Percentiles rank a stretch among this genome's conserved stretches.
These are phyloP conservation scores for Thumatha senex DNA, from an alignment of 2,888 invertebrate species.

Conservation along the genomic window DNA sequence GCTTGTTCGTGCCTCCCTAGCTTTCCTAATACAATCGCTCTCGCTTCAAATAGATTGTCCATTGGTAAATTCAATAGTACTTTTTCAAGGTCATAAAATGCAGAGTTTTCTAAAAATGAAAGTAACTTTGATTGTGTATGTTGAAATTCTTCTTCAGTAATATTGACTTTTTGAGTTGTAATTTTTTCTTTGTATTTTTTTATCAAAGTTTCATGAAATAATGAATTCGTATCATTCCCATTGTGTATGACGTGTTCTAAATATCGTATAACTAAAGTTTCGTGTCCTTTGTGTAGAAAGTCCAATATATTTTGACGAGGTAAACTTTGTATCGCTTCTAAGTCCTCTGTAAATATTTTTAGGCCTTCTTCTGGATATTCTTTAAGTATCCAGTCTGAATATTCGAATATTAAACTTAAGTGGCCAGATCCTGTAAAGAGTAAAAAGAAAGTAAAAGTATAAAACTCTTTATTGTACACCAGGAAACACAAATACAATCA, in stretches of 20 bases:
- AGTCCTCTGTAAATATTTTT: constrained; percentile 93
- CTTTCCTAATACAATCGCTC: constrained; percentile 96
- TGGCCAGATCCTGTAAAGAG: constrained; percentile 86
- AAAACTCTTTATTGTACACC: too few relatives aligned
- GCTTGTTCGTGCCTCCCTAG: constrained; percentile 96
- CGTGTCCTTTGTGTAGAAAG: constrained; percentile 92
- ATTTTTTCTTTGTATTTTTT: constrained; percentile 94
- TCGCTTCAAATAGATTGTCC: constrained; percentile 93
- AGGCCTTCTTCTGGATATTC: constrained; percentile 95
- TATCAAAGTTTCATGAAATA: constrained; percentile 95
- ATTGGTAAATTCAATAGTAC: constrained; percentile 94
- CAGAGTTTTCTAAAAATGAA: constrained; percentile 91
- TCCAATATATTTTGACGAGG: constrained; percentile 95
- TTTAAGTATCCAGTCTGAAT: constrained; percentile 95
- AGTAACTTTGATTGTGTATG: constrained; percentile 84
- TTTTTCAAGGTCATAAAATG: constrained; percentile 92
- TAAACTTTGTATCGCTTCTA: constrained; percentile 93
- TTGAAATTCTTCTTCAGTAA: constrained; percentile 64
- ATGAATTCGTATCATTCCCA: constrained; percentile 93
- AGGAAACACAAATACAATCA: neutral
- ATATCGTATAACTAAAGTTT: constrained; percentile 93
- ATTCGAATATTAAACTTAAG: constrained; percentile 95
- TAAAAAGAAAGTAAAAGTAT: neutral
- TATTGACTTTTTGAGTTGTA: constrained; percentile 60
- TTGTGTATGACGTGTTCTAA: constrained; percentile 96